These are phyloP conservation scores for Megaceryle alcyon DNA, from an alignment of 2,797 vertebrate species.

Conservation along the genomic window DNA sequence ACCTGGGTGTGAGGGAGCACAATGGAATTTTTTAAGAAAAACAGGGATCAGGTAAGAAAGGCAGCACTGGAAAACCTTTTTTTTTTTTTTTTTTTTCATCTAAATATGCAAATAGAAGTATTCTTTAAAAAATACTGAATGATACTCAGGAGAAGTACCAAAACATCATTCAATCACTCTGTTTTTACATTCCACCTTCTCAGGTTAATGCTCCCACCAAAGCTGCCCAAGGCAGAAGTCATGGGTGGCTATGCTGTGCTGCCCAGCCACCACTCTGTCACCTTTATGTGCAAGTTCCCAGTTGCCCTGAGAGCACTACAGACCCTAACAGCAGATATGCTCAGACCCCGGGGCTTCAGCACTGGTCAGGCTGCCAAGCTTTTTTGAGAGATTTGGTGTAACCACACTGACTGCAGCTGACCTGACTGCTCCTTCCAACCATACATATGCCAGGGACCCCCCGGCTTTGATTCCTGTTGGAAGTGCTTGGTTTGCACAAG, in stretches of 20 bases:
- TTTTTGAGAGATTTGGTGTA: background rate
- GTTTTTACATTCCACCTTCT: background rate
- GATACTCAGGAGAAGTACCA: background rate
- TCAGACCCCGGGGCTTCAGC: background rate
- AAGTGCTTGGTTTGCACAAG: background rate
- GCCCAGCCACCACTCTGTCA: background rate
- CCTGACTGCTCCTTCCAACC: background rate
- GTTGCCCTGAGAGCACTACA: background rate
- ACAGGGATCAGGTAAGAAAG: background rate
- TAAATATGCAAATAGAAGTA: background rate
- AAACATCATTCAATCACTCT: background rate
- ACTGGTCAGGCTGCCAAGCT: background rate
- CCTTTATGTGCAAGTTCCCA: rapidly evolving
- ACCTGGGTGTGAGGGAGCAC: rapidly evolving
- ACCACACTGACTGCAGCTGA: background rate
- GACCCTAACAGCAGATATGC: rapidly evolving
- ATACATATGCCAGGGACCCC: rapidly evolving
- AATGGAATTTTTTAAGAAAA: background rate
- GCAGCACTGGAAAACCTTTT: background rate
- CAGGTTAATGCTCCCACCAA: background rate
- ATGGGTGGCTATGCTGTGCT: rapidly evolving
- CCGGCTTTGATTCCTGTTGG: background rate
- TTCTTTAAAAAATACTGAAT: background rate
- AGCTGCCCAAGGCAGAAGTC: background rate
- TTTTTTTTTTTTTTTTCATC: background rate